phyloP scores from a whole-genome alignment of 2,113 vertebrate species.

The Albula glossodonta region DNA sequence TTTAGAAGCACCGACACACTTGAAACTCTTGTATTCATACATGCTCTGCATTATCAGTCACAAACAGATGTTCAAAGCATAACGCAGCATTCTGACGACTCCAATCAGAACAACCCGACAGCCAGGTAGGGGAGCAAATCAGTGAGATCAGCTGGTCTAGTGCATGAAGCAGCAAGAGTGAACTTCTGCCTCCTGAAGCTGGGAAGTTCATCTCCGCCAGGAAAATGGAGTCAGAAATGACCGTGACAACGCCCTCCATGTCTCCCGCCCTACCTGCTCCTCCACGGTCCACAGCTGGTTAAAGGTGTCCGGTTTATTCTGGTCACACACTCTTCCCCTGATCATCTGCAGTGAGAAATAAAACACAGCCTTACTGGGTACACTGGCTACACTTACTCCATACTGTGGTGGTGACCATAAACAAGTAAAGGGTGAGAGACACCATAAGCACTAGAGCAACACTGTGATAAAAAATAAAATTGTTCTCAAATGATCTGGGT shows the following conservation, averaged over 20 bases:
- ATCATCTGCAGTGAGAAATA: conserved; percentile 80
- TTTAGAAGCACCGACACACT: no score
- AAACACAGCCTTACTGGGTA: conserved; percentile 43
- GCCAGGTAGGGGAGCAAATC: no score
- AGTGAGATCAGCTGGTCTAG: no score
- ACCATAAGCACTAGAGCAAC: no score
- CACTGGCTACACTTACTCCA: neutral
- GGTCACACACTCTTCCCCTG: conserved; percentile 88
- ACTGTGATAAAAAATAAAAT: neutral
- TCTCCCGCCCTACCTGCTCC: conserved; percentile 81
- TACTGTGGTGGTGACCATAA: neutral
- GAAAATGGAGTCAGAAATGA: neutral
- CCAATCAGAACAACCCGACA: no score
- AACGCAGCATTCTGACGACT: no score
- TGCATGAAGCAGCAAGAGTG: no score
- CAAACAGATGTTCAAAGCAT: no score
- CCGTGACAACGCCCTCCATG: neutral
- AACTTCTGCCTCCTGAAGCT: no score
- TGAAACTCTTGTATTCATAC: no score
- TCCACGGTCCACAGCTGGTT: conserved; percentile 98
- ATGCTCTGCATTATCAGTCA: no score
- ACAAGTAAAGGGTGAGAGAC: neutral
- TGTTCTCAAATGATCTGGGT: conserved; percentile 30
- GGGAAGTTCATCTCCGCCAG: no score
- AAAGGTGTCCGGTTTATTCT: conserved; percentile 95